These are phyloP conservation scores for Carposina sasakii DNA, from an alignment of 1,140 invertebrate species.

Conservation along the genomic window DNA sequence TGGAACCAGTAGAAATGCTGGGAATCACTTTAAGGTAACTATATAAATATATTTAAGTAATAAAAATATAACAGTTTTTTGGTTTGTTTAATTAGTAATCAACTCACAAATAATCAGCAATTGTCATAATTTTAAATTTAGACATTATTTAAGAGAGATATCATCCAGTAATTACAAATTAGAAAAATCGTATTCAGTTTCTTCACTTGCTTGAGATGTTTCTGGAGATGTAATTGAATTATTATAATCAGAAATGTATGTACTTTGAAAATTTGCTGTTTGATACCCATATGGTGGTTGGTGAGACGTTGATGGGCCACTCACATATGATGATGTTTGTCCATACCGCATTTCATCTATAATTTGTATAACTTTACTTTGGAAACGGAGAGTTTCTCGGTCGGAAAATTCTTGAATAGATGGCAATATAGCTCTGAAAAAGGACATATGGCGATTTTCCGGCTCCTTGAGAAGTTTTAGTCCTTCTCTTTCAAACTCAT, in stretches of 20 bases:
- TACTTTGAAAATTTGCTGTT: slow-evolving; percentile 10
- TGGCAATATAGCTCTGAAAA: slow-evolving; percentile 10
- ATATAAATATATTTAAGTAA: slow-evolving; percentile 10
- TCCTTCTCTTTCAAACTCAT: slow-evolving; percentile 21
- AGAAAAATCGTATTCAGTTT: slow-evolving; percentile 9
- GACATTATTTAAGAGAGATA: background rate
- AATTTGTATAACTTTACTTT: slow-evolving; percentile 11
- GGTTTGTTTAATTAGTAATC: slow-evolving; percentile 6
- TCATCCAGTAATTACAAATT: slow-evolving; percentile 3
- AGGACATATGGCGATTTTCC: slow-evolving; percentile 8
- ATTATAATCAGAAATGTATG: slow-evolving; percentile 7
- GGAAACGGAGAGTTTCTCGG: slow-evolving; percentile 6
- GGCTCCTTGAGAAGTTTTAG: slow-evolving; percentile 10
- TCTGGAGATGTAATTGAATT: slow-evolving; percentile 9
- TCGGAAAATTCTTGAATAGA: slow-evolving; percentile 6
- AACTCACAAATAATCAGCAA: slow-evolving; percentile 9
- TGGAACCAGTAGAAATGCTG: slow-evolving; percentile 30
- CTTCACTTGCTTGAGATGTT: slow-evolving; percentile 6
- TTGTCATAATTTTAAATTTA: slow-evolving; percentile 9
- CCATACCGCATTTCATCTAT: slow-evolving; percentile 9
- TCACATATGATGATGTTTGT: slow-evolving; percentile 9
- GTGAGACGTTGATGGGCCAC: slow-evolving; percentile 7
- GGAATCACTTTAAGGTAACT: slow-evolving; percentile 29
- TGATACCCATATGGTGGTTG: slow-evolving; percentile 10
- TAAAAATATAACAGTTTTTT: slow-evolving; percentile 4